Conservation (phyloP, 2,888 invertebrate genomes). For the Tetragonisca angustula region DNA sequence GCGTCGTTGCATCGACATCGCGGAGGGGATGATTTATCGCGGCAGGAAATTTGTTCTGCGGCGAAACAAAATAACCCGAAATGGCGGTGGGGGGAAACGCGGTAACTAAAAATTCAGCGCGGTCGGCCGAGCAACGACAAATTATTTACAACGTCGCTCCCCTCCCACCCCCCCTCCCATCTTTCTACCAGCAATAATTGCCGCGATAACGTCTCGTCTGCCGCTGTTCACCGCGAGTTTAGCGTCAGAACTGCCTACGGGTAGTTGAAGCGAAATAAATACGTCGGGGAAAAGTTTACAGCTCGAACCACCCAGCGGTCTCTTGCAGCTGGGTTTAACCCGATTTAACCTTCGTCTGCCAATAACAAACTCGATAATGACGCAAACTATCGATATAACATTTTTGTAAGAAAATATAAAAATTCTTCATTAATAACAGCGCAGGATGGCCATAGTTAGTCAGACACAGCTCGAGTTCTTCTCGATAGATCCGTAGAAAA, state of each 20-base stretch:
- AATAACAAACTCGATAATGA: too few relatives aligned
- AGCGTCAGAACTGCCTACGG: slow-evolving; percentile 1
- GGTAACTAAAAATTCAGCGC: slow-evolving; percentile 22
- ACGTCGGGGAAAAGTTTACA: slow-evolving; percentile 24
- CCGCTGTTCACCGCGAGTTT: not conserved
- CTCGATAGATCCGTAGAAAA: too few relatives aligned
- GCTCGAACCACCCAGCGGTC: too few relatives aligned
- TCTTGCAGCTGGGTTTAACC: too few relatives aligned
- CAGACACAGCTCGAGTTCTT: too few relatives aligned
- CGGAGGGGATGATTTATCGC: slow-evolving; percentile 30
- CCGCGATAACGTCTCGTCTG: slow-evolving; percentile 40
- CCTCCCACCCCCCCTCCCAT: too few relatives aligned
- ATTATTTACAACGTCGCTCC: slow-evolving; percentile 33
- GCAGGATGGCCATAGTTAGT: too few relatives aligned
- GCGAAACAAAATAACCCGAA: not conserved
- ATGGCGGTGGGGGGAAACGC: not conserved
- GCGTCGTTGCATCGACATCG: not conserved
- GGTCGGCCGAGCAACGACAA: not conserved
- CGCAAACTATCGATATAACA: too few relatives aligned
- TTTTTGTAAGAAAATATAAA: too few relatives aligned
- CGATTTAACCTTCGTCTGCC: too few relatives aligned
- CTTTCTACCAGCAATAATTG: slow-evolving; percentile 29
- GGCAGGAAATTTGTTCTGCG: not conserved
- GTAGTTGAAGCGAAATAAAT: slow-evolving; percentile 34
- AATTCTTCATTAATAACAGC: too few relatives aligned